Evolutionary conservation across 2,888 invertebrate genomes (phyloP), one percentile per base, ranked within the genome.

Genomic region (Busseola fusca): DNA sequence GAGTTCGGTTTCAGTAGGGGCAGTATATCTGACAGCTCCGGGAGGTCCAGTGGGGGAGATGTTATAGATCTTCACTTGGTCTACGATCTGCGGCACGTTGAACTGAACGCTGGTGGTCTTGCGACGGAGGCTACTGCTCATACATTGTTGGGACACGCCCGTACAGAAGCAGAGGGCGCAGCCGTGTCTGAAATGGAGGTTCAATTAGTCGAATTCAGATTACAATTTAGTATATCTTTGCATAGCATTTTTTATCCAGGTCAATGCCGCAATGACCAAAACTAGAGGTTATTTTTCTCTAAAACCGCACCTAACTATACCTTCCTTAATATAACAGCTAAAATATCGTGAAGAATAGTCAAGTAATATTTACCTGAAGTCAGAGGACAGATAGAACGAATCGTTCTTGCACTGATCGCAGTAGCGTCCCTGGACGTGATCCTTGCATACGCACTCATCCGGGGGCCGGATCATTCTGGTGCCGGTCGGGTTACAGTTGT

Each of bases 131-230:
- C 96, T 96, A 65, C 98, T 98, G 88, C 98, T 98, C 70, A 96
- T 96, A 91, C 99, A 99, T 80, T 97, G 96, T 50, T 96, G 94
- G 0, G 98, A 97, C 52, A 99, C 97, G 3, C 99, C 99, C 96
- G 98, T 98, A 92, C 99, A 99, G 98, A 99, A 99, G 93, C 99
- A 99, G 69, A 97, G 96, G 68, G 99, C 97, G 92, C 99, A 99
- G 58, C 99, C 99, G 83, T 97, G 97, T 81, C 96, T 95, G 89
- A 37, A 87, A 87, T 45, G 7, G 27, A 64, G 56, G 62, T 27
- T 42, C 7, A 16, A 25, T 67, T 18, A 40, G 34, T 62, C 14
- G 5, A 25, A 45, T 2, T 21, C 18, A 42, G 27, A 27, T 2
- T 30, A 27, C 18, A 16, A 30, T 59, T 54, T 34, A 12, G 7